phyloP scores from a whole-genome alignment of 2,888 invertebrate genomes.

The Drosophila setosimentum region DNA sequence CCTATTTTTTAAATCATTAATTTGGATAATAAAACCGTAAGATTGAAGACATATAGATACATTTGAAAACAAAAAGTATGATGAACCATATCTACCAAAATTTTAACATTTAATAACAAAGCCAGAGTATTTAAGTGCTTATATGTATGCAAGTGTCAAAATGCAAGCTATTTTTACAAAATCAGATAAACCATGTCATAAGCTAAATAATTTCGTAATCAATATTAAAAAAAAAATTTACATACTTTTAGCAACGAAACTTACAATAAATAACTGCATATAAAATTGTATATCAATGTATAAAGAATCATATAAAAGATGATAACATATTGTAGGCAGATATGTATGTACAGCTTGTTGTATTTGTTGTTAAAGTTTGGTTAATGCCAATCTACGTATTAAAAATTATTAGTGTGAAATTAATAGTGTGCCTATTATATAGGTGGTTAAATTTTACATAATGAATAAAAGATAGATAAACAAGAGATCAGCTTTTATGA shows the following conservation, averaged over 20 bases:
- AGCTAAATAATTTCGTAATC: slow-evolving; percentile 3
- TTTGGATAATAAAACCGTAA: neutral
- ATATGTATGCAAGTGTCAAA: neutral
- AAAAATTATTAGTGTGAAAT: slow-evolving; percentile 12
- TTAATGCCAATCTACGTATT: slow-evolving; percentile 20
- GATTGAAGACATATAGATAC: neutral
- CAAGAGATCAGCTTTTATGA: neutral
- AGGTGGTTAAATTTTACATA: slow-evolving; percentile 29
- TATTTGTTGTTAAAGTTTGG: slow-evolving; percentile 17
- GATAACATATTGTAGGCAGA: slow-evolving; percentile 9
- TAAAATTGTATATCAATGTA: slow-evolving; percentile 11
- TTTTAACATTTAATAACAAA: neutral
- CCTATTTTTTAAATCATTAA: neutral
- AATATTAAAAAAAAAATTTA: neutral
- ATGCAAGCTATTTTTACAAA: neutral
- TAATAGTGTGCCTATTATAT: slow-evolving; percentile 38
- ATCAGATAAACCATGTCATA: neutral
- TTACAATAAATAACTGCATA: slow-evolving; percentile 15
- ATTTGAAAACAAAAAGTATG: neutral
- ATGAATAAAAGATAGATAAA: neutral
- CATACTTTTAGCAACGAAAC: slow-evolving; percentile 9
- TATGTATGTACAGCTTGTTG: slow-evolving; percentile 17
- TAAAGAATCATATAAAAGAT: neutral
- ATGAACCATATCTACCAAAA: neutral
- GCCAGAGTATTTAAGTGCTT: neutral